A percentile compares a stretch with the other conserved stretches of the same genome.
These are phyloP conservation scores for Gopherus evgoodei DNA, from an alignment of 2,113 vertebrate genomes.

Conservation along the genomic window DNA sequence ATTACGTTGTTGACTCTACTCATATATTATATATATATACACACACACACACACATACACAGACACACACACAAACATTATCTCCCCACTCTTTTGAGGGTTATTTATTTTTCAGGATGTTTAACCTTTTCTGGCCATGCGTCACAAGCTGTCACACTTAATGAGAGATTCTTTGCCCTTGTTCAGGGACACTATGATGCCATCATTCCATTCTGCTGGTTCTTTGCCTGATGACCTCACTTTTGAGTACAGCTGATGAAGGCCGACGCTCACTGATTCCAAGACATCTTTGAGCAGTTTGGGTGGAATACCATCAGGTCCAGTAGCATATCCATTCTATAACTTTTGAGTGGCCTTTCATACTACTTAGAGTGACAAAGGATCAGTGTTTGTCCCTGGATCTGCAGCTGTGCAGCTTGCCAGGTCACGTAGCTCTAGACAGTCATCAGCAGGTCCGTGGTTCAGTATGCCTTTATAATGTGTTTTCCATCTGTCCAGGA, in stretches of 20 bases:
- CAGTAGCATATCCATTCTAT: not conserved
- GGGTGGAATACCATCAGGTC: not conserved
- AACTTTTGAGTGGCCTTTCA: not conserved
- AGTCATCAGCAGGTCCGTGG: not conserved
- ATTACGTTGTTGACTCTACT: too few species aligned
- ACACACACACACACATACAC: too few species aligned
- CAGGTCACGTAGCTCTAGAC: not conserved
- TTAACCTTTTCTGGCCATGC: too few species aligned
- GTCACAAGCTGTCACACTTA: not conserved
- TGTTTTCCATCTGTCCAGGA: not conserved
- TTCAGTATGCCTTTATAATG: not conserved
- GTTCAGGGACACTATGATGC: not conserved
- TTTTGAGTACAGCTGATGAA: not conserved
- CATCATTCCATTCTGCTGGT: not conserved
- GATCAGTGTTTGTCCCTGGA: not conserved
- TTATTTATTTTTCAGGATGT: too few species aligned
- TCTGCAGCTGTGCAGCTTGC: not conserved
- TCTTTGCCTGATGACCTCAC: not conserved
- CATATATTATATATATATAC: too few species aligned
- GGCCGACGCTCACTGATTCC: not conserved
- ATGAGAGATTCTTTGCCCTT: not conserved
- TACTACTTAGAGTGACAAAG: not conserved
- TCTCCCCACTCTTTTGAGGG: too few species aligned
- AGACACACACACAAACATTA: too few species aligned
- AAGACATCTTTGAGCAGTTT: not conserved